Base-by-base conservation (phyloP, 2,113 vertebrate species). In the Oryzias melastigma region DNA sequence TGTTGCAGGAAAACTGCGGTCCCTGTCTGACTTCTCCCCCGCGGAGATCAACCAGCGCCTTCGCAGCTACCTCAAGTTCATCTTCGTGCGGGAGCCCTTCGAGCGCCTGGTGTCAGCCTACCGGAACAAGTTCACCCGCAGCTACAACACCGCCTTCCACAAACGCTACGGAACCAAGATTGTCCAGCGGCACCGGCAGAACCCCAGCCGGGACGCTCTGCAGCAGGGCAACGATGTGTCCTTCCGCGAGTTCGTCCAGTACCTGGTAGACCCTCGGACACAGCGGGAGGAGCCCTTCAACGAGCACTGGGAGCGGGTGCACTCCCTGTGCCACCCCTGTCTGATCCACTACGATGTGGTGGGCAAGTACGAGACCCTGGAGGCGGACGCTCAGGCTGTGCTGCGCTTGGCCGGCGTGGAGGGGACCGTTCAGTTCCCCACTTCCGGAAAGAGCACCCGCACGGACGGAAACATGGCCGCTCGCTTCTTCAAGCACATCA, bases 231-330 rank as follows among this genome's bases (percentile, higher is more conserved):
- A 91, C 0, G 93, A 98, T 0, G 96, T 98, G 20, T 91, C 92
- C 16, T 98, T 98, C 0, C 84, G 90, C 0, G 96, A 98, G 89
- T 98, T 99, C 0, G 93, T 98, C 14, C 92, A 94, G 75, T 98
- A 97, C 80, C 89, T 98, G 20, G 91, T 96, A 67, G 97, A 98
- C 49, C 95, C 96, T 0, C 93, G 87, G 49, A 97, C 97, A 0
- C 95, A 95, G 65, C 84, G 90, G 3, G 92, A 94, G 19, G 96
- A 92, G 55, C 95, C 96, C 0, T 93, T 96, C 71, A 98, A 97
- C 0, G 97, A 98, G 82, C 96, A 98, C 89, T 98, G 97, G 97
- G 96, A 98, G 90, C 87, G 94, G 5, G 93, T 94, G 1, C 94
- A 97, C 62, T 93, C 94, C 0, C 95, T 98, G 16, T 98, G 97